Conservation (phyloP, 2,797 vertebrate species). For the Poeciliopsis gracilis region DNA sequence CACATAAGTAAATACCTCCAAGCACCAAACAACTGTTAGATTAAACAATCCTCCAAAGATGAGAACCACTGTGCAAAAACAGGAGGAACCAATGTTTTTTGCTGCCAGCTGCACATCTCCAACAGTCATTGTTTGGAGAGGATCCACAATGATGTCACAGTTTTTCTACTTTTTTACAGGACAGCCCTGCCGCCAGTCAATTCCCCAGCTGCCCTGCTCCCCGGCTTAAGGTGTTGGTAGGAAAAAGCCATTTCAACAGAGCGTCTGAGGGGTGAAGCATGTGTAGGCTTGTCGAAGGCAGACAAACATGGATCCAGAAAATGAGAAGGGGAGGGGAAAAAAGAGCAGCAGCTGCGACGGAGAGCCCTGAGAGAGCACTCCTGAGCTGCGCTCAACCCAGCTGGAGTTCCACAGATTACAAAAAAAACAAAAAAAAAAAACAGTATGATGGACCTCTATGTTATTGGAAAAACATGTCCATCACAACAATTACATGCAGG, state of each 20-base stretch:
- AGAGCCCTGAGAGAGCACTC: slow-evolving; percentile 59
- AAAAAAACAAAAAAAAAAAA: neutral
- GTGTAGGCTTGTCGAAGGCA: slow-evolving; percentile 30
- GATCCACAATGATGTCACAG: slow-evolving; percentile 51
- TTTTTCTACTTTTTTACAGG: slow-evolving; percentile 42
- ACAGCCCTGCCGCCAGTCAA: slow-evolving; percentile 25
- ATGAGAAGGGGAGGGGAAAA: neutral
- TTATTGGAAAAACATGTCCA: neutral
- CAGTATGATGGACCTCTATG: neutral
- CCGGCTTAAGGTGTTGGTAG: slow-evolving; percentile 19
- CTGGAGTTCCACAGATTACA: slow-evolving; percentile 49
- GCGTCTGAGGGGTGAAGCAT: slow-evolving; percentile 32
- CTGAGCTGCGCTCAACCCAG: slow-evolving; percentile 52
- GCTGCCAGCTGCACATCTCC: slow-evolving; percentile 11
- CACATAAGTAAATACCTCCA: slow-evolving; percentile 25
- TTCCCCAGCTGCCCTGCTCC: slow-evolving; percentile 35
- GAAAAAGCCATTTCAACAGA: slow-evolving; percentile 21
- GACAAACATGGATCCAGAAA: slow-evolving; percentile 17
- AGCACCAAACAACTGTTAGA: slow-evolving; percentile 13
- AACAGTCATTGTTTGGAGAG: slow-evolving; percentile 31
- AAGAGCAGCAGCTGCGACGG: slow-evolving; percentile 48
- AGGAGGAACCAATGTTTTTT: slow-evolving; percentile 17
- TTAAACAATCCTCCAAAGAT: slow-evolving; percentile 26
- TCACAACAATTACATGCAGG: neutral
- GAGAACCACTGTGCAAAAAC: slow-evolving; percentile 24